Evolutionary conservation across 1,140 invertebrate genomes (phyloP).

Genomic region (Dreissena polymorpha): DNA sequence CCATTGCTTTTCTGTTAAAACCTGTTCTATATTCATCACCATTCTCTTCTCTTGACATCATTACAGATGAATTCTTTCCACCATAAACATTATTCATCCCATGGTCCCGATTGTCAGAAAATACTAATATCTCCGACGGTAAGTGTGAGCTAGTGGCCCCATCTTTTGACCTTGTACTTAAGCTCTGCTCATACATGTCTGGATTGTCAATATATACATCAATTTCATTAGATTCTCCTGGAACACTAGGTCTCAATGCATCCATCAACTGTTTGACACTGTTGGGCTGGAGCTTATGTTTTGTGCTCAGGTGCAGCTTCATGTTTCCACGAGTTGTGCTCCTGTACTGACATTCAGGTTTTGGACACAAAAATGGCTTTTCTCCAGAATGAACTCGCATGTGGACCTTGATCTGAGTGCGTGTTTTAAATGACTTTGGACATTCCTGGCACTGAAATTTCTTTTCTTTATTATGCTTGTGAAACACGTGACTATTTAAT

Average conservation of each 20-base stretch:
- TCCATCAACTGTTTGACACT: conserved; percentile 63
- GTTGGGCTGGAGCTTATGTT: conserved; percentile 60
- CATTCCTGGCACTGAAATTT: conserved; percentile 96
- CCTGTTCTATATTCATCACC: too few species aligned
- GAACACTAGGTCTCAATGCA: conserved; percentile 19
- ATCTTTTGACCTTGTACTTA: too few species aligned
- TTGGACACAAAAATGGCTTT: conserved; percentile 92
- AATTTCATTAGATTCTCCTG: not conserved
- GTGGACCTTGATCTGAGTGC: conserved; percentile 98
- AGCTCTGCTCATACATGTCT: too few species aligned
- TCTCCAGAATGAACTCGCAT: conserved; percentile 98
- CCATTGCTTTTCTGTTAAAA: too few species aligned
- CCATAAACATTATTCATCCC: too few species aligned
- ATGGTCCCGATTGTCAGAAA: not conserved
- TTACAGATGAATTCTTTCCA: too few species aligned
- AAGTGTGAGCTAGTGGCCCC: not conserved
- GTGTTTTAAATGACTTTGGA: conserved; percentile 98
- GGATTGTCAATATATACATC: not conserved
- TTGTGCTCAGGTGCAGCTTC: conserved; percentile 68
- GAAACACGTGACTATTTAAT: conserved; percentile 70
- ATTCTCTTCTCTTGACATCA: too few species aligned
- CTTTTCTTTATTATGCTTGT: conserved; percentile 64
- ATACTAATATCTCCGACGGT: not conserved
- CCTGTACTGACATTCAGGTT: conserved; percentile 87
- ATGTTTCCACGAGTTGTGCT: conserved; percentile 72